Evolutionary conservation across 1,140 invertebrate species (phyloP).

Genomic region (Drosophila malerkotliana): DNA sequence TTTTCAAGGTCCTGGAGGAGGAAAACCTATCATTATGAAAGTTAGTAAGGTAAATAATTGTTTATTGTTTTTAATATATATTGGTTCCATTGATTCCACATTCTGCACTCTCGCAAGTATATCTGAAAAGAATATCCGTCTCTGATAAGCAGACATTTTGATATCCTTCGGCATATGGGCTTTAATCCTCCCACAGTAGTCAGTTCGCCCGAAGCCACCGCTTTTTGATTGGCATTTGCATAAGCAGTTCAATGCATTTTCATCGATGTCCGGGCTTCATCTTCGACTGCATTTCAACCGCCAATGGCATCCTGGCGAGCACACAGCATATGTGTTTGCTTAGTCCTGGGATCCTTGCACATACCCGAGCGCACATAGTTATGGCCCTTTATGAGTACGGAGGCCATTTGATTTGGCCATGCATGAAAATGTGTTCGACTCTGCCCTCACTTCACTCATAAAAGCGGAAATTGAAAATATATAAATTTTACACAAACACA

Average conservation of each 20-base stretch:
- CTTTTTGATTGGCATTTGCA: constrained; percentile 80
- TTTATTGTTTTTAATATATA: no score
- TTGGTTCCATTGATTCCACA: no score
- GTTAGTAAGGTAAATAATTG: neutral
- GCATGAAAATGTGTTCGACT: constrained; percentile 71
- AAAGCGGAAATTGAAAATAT: constrained; percentile 78
- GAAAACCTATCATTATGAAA: neutral
- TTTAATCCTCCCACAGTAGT: constrained; percentile 1
- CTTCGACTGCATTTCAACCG: constrained; percentile 8
- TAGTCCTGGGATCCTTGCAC: constrained; percentile 12
- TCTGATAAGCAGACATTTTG: no score
- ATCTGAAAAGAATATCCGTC: no score
- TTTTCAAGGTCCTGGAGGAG: neutral
- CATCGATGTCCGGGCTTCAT: constrained; percentile 25
- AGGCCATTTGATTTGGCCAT: constrained; percentile 69
- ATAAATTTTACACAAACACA: constrained; percentile 61
- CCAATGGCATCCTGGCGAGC: constrained; percentile 25
- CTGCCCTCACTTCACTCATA: constrained; percentile 59
- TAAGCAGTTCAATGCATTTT: constrained; percentile 80
- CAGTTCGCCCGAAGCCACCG: constrained; percentile 31
- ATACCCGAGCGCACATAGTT: constrained; percentile 35
- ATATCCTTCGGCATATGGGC: constrained; percentile 5
- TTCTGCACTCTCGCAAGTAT: no score
- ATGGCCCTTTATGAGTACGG: constrained; percentile 60
- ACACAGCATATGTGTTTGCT: constrained; percentile 26